Evolutionary conservation across 1,140 invertebrate species (phyloP).

Genomic region (Drosophila sp.): DNA sequence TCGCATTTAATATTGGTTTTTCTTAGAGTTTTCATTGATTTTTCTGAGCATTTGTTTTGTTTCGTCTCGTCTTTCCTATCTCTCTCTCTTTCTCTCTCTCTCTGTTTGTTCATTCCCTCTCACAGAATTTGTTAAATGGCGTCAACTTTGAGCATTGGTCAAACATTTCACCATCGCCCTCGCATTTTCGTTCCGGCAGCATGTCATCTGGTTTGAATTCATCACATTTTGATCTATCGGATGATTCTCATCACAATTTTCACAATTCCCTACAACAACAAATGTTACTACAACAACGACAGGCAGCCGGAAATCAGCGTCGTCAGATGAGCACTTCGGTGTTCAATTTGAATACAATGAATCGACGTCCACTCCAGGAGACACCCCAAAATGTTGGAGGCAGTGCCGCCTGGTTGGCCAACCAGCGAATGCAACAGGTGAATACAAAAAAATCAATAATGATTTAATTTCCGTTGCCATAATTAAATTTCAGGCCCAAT

Average conservation of each 20-base stretch:
- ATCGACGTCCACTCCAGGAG: constrained; percentile 56
- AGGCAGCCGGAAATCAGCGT: constrained; percentile 58
- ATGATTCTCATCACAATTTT: constrained; percentile 78
- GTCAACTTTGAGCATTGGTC: constrained; percentile 81
- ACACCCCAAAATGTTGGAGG: constrained; percentile 44
- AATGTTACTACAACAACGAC: constrained; percentile 57
- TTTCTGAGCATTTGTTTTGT: constrained; percentile 39
- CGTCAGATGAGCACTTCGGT: constrained; percentile 84
- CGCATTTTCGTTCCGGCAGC: constrained; percentile 84
- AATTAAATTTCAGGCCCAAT: constrained; percentile 85
- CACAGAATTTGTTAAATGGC: constrained; percentile 66
- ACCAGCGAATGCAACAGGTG: constrained; percentile 79
- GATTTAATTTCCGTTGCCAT: neutral
- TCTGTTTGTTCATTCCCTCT: constrained; percentile 53
- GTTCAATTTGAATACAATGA: constrained; percentile 84
- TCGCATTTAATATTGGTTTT: neutral
- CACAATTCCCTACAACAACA: constrained; percentile 78
- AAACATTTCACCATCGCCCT: constrained; percentile 82
- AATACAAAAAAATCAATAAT: neutral
- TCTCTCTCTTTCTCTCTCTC: constrained; percentile 48
- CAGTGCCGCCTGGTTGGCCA: constrained; percentile 53
- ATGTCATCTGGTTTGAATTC: constrained; percentile 83
- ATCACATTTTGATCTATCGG: constrained; percentile 80
- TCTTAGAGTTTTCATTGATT: constrained; percentile 16
- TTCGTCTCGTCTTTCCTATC: constrained; percentile 55